A percentile compares a stretch with the other conserved stretches of the same genome.
These are phyloP conservation scores for Torymus auratus DNA, from an alignment of 2,888 invertebrate genomes.

Conservation along the genomic window DNA sequence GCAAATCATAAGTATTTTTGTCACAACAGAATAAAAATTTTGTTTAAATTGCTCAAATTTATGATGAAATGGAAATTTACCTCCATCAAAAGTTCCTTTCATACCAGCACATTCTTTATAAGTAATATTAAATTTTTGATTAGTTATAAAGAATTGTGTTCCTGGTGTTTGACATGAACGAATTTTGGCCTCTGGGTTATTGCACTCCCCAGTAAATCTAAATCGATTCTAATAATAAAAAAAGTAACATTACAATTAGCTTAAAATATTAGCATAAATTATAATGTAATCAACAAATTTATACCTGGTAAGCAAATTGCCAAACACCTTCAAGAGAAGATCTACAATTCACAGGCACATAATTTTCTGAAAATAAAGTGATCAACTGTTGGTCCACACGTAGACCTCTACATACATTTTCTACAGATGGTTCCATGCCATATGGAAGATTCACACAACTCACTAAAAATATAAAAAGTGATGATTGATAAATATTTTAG, in stretches of 20 bases:
- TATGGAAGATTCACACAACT: slow-evolving; percentile 85
- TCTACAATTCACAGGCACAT: slow-evolving; percentile 92
- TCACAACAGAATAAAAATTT: slow-evolving; percentile 20
- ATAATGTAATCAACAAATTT: slow-evolving; percentile 28
- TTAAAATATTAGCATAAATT: slow-evolving; percentile 16
- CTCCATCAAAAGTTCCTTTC: slow-evolving; percentile 92
- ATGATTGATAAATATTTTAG: slow-evolving; percentile 10
- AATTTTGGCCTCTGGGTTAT: slow-evolving; percentile 91
- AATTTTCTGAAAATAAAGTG: slow-evolving; percentile 93
- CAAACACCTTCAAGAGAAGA: slow-evolving; percentile 97
- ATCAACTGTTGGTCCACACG: slow-evolving; percentile 88
- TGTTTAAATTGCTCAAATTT: slow-evolving; percentile 13
- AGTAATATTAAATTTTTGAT: slow-evolving; percentile 97
- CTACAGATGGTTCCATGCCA: slow-evolving; percentile 83
- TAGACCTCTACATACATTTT: slow-evolving; percentile 86
- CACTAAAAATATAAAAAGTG: slow-evolving; percentile 75
- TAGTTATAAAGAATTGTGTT: slow-evolving; percentile 95
- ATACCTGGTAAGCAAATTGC: slow-evolving; percentile 92
- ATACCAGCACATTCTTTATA: slow-evolving; percentile 93
- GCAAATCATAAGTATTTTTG: slow-evolving; percentile 9
- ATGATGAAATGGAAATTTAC: slow-evolving; percentile 71
- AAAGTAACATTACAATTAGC: slow-evolving; percentile 21
- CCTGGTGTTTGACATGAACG: slow-evolving; percentile 97
- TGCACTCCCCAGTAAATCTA: slow-evolving; percentile 94
- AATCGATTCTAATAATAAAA: slow-evolving; percentile 83